Evolutionary conservation across 2,888 invertebrate genomes (phyloP), one percentile per base, ranked within the genome.

Genomic region (Elmis aenea): DNA sequence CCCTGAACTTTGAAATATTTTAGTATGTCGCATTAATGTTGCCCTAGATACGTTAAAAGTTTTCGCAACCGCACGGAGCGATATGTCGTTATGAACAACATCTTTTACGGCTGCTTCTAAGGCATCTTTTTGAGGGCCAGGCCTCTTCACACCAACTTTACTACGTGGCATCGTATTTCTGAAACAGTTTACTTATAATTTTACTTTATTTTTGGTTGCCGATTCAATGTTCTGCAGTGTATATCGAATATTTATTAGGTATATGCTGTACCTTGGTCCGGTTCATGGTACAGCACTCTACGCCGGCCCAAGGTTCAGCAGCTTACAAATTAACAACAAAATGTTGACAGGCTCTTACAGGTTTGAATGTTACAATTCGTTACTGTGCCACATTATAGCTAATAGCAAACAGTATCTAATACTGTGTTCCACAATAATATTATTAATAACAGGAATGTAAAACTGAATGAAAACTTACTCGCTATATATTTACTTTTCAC

Each of bases 161-260:
- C 28, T 18, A 11, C 28, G 28, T 15, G 26, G 15, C 20, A 28
- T 28, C n/a, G n/a, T n/a, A n/a, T n/a, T n/a, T n/a, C n/a, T n/a
- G n/a, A n/a, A n/a, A n/a, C n/a, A n/a, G n/a, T 24, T 5, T 5
- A 24, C 5, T 5, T 13, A 15, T n/a, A 13, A 26, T 2, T 14
- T 26, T 6, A 3, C 5, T 13, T n/a, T 14, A 26, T 14, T 3
- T 26, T 3, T 26, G 9, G 11, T n/a, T 10, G 9, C 15, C 13
- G 15, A n/a, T 26, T 26, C n/a, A 15, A 3, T 26, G 13, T 4
- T 26, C 2, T 26, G 3, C n/a, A n/a, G 15, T 26, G n/a, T 13
- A 13, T 26, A 26, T 13, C 13, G 5, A 26, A 6, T 26, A 6
- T 6, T 13, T 26, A 5, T 12, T 3, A 26, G 8, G 11, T 5